phyloP scores from a whole-genome alignment of 2,888 invertebrate genomes.

The Alviniconcha strummeri region DNA sequence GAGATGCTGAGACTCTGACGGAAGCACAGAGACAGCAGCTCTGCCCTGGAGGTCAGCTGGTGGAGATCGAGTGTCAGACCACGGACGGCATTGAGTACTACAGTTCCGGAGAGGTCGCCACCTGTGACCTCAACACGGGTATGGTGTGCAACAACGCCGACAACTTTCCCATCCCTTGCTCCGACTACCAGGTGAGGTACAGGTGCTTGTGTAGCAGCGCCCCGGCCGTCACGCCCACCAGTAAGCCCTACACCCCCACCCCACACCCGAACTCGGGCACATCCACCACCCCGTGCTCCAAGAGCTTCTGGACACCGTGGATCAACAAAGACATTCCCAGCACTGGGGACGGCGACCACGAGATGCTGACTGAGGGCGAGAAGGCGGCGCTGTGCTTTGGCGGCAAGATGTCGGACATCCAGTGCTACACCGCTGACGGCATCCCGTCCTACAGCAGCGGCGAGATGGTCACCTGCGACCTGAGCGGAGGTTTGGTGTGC shows the following conservation, averaged over 20 bases:
- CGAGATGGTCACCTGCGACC: conserved; percentile 59
- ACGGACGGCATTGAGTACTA: conserved; percentile 50
- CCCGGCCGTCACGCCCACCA: background rate
- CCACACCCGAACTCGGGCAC: background rate
- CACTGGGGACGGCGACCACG: conserved; percentile 56
- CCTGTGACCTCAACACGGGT: conserved; percentile 79
- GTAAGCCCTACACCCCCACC: background rate
- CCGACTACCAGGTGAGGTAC: conserved; percentile 66
- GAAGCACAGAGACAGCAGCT: conserved; percentile 43
- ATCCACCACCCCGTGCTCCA: background rate
- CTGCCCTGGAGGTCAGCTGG: conserved; percentile 52
- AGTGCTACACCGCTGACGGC: conserved; percentile 59
- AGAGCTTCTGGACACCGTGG: conserved; percentile 40
- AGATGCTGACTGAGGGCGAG: conserved; percentile 53
- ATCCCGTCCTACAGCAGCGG: conserved; percentile 49
- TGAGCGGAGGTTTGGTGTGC: conserved; percentile 85
- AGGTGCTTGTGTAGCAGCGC: conserved; percentile 75
- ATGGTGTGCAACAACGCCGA: conserved; percentile 78
- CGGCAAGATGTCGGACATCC: conserved; percentile 60
- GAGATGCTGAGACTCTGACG: conserved; percentile 53
- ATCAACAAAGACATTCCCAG: conserved; percentile 50
- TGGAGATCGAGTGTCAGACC: conserved; percentile 59
- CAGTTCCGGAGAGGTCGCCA: conserved; percentile 52
- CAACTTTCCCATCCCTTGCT: conserved; percentile 54
- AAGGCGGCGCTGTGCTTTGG: conserved; percentile 51